Conservation (phyloP, 1,140 invertebrate genomes). For the Vanessa atalanta region DNA sequence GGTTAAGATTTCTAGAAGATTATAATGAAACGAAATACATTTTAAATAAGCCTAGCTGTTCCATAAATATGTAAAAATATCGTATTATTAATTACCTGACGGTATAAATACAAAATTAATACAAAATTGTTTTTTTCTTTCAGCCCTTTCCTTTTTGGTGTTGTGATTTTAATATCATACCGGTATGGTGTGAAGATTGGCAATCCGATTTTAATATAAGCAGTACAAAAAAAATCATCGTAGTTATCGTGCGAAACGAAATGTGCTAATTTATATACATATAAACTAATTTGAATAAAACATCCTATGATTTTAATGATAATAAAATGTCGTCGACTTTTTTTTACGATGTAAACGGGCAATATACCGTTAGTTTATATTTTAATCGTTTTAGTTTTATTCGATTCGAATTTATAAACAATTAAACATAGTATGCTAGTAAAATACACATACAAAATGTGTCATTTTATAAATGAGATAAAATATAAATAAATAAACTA, state of each 20-base stretch:
- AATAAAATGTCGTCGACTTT: slow-evolving; percentile 17
- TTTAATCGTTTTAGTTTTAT: neutral
- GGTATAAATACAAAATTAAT: too few species aligned
- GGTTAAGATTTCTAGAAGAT: neutral
- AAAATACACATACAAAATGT: too few species aligned
- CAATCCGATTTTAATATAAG: slow-evolving; percentile 13
- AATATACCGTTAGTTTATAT: neutral
- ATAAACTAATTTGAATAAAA: slow-evolving; percentile 26
- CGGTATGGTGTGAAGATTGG: slow-evolving; percentile 16
- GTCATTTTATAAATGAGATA: too few species aligned
- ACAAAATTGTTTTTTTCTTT: neutral
- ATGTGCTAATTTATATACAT: slow-evolving; percentile 20
- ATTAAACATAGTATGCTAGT: too few species aligned
- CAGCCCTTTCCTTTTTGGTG: neutral
- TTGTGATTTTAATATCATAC: neutral
- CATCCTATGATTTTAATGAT: slow-evolving; percentile 23
- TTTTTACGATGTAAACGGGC: neutral
- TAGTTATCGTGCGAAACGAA: slow-evolving; percentile 22
- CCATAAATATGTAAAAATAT: too few species aligned
- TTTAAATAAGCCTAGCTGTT: neutral
- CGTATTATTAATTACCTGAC: too few species aligned
- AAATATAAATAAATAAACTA: too few species aligned
- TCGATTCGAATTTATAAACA: neutral
- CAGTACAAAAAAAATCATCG: slow-evolving; percentile 1
- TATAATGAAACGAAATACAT: neutral